Evolutionary conservation across 1,140 invertebrate genomes (phyloP), one percentile per base, ranked within the genome.

Genomic region (Asobara japonica): DNA sequence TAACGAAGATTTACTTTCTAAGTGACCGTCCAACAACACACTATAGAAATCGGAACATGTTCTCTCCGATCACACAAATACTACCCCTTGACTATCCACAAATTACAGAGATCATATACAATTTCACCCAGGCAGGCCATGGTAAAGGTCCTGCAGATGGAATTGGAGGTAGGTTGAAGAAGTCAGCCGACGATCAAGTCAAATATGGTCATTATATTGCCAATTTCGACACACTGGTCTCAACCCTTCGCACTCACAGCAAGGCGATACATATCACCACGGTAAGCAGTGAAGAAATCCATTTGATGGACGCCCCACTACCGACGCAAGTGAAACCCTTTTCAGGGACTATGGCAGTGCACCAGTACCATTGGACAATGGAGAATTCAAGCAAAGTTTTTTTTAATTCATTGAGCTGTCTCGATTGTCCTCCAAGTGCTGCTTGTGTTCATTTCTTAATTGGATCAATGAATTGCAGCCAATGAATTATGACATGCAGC

Each of bases 331-430:
- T 68, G 13, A 22, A 16, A 6, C 38, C 41, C 13, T 68, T 68
- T 18, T 8, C 7, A 13, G 67, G 67, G 7, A 69, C 67, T 20
- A 69, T 41, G 22, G 60, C 33, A 51, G n/a, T 69, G 0, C 67
- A 69, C 16, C 67, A 69, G 60, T 69, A 69, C 10, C 31, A 25
- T 33, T 69, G 67, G 51, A 10, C 2, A 22, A 45, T 36, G 36
- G 27, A 60, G 30, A 33, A 41, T n/a, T 11, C 27, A 20, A 31
- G 22, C 11, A n/a, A 31, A 18, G 51, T 69, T 31, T 60, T 25
- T 2, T 60, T 69, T 36, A 33, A 69, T 60, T 69, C 30, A 29
- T 60, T 69, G 31, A 69, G 48, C 22, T 69, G 48, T 20, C 36
- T 69, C 25, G 30, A 69, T 36, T 69, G 67, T n/a, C 11, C 13